Evolutionary conservation across 2,888 invertebrate species (phyloP).

Genomic region (Pterobdella sp.): DNA sequence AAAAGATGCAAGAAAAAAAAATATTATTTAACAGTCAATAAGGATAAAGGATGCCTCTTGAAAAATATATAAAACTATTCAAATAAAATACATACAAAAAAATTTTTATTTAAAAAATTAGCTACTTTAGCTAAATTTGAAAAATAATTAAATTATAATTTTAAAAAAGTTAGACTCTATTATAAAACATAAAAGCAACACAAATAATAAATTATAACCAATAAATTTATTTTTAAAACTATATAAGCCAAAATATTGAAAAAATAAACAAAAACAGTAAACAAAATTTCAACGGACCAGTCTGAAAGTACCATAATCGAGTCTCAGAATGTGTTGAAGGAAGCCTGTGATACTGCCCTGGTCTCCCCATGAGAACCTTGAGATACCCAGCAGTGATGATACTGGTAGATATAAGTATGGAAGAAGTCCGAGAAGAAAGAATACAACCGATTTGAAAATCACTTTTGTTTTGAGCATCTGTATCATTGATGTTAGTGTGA

Average conservation of each 20-base stretch:
- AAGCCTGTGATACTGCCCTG: constrained; percentile 44
- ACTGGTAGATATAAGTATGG: constrained; percentile 47
- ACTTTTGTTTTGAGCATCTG: constrained; percentile 23
- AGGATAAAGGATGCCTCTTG: no score
- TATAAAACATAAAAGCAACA: no score
- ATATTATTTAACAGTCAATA: no score
- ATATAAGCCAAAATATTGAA: neutral
- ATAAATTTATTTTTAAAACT: neutral
- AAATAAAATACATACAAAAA: no score
- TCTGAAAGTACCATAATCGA: constrained; percentile 48
- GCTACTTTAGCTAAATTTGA: no score
- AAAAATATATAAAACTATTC: no score
- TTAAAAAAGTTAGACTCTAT: no score
- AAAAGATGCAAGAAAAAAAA: no score
- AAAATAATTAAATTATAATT: no score
- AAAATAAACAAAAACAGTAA: constrained; percentile 7
- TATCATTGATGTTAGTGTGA: neutral
- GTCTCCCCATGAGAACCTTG: constrained; percentile 50
- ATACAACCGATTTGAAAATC: constrained; percentile 20
- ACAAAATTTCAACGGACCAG: constrained; percentile 38
- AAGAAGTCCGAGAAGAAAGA: constrained; percentile 39
- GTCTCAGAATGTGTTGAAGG: constrained; percentile 44
- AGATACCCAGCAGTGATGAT: constrained; percentile 40
- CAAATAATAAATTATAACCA: no score
- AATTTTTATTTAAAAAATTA: no score